phyloP scores from a whole-genome alignment of 2,113 vertebrate species.

The Paracanthobrama guichenoti region DNA sequence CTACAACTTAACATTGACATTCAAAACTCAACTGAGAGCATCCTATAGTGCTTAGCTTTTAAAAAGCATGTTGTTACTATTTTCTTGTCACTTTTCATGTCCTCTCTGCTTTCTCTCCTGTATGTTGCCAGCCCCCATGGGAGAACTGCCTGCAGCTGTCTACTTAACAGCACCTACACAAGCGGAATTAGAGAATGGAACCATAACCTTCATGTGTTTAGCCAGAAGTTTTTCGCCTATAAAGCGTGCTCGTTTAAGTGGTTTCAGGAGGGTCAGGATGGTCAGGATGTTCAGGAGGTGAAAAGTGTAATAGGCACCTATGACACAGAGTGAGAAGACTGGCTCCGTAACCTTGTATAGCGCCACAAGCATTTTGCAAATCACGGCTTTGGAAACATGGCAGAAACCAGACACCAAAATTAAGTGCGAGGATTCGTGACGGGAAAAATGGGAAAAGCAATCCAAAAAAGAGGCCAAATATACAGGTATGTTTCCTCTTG shows the following conservation, averaged over 20 bases:
- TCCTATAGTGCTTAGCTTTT: neutral
- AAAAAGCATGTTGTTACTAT: constrained; percentile 7
- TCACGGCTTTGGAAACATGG: neutral
- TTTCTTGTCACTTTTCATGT: constrained; percentile 31
- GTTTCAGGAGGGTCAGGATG: too few relatives aligned
- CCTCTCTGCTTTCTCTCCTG: constrained; percentile 38
- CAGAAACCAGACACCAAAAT: accelerated
- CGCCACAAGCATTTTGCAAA: constrained; percentile 61
- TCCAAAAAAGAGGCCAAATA: neutral
- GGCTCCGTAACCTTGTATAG: neutral
- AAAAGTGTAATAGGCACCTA: neutral
- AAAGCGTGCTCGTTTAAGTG: constrained; percentile 59
- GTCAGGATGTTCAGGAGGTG: neutral
- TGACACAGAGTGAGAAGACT: neutral
- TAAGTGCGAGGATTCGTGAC: constrained; percentile 59
- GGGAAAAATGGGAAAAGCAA: too few relatives aligned
- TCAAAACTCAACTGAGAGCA: neutral
- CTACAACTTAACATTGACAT: neutral
- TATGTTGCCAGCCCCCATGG: constrained; percentile 17
- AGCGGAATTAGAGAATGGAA: constrained; percentile 12
- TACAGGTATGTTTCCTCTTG: neutral
- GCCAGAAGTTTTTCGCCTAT: constrained; percentile 71
- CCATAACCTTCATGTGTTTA: constrained; percentile 63
- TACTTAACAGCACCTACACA: constrained; percentile 42
- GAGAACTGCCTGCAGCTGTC: constrained; percentile 47